phyloP scores from a whole-genome alignment of 2,113 vertebrate species.

The Elephantulus edwardii region DNA sequence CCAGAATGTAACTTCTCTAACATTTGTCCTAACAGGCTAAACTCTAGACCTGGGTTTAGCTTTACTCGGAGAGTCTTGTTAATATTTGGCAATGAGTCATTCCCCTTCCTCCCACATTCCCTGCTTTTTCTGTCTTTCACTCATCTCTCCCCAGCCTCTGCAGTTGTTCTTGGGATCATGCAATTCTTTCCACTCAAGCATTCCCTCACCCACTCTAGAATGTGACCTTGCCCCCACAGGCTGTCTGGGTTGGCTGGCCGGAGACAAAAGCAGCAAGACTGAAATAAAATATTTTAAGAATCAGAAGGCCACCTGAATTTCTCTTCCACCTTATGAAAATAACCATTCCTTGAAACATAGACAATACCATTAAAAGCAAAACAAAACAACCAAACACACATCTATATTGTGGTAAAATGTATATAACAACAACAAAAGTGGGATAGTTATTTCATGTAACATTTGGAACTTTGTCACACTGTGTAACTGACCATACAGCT shows the following conservation, averaged over 20 bases:
- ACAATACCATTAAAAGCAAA: background rate
- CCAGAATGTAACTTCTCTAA: background rate
- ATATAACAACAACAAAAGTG: background rate
- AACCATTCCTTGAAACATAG: background rate
- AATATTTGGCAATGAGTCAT: background rate
- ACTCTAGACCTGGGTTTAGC: background rate
- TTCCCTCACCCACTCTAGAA: background rate
- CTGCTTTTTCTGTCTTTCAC: background rate
- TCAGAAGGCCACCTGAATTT: background rate
- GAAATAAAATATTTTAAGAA: too few species aligned
- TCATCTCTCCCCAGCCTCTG: background rate
- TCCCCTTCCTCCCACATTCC: background rate
- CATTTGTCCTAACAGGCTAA: background rate
- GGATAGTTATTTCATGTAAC: background rate
- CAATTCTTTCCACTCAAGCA: background rate
- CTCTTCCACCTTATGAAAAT: background rate
- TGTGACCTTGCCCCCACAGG: background rate
- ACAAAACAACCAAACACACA: too few species aligned
- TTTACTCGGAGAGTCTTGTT: background rate
- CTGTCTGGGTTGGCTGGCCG: background rate
- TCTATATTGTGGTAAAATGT: background rate
- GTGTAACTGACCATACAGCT: background rate
- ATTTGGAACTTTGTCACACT: background rate
- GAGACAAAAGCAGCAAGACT: background rate
- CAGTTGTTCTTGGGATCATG: background rate